Percentiles rank a stretch among this genome's conserved stretches.
Evolutionary conservation across 2,797 vertebrate species (phyloP).

Genomic region (Sebastes melanostomus): DNA sequence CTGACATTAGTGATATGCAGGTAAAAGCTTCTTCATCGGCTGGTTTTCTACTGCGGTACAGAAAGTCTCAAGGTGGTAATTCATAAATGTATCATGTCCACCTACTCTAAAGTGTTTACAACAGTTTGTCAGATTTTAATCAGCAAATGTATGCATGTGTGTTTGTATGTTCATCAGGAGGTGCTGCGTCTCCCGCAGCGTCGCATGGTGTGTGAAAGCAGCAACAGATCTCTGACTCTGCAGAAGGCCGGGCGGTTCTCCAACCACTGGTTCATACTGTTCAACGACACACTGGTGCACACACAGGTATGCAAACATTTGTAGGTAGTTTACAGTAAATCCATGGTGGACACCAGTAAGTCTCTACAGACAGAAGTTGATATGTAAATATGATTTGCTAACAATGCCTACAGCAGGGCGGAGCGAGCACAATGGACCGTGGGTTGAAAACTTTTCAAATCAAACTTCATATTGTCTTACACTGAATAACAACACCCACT

Average conservation of each 20-base stretch:
- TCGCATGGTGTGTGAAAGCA: constrained; percentile 94
- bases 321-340: neutral
- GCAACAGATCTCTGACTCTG: constrained; percentile 88
- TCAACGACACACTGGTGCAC: constrained; percentile 94
- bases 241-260: constrained; percentile 95
- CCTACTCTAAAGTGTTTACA: neutral
- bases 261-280: constrained; percentile 97
- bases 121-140: neutral
- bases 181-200: constrained; percentile 89
- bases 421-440: neutral
- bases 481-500: neutral
- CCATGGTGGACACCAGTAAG: neutral
- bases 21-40: neutral
- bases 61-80: neutral
- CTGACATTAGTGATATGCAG: too few relatives aligned
- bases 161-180: constrained; percentile 79
- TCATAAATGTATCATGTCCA: neutral
- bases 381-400: neutral
- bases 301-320: constrained; percentile 85
- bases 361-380: neutral
- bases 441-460: neutral
- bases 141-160: neutral
- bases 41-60: neutral
- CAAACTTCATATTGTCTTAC: neutral
- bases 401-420: neutral